phyloP scores from a whole-genome alignment of 2,888 invertebrate species.

The Lamellibrachia satsuma region DNA sequence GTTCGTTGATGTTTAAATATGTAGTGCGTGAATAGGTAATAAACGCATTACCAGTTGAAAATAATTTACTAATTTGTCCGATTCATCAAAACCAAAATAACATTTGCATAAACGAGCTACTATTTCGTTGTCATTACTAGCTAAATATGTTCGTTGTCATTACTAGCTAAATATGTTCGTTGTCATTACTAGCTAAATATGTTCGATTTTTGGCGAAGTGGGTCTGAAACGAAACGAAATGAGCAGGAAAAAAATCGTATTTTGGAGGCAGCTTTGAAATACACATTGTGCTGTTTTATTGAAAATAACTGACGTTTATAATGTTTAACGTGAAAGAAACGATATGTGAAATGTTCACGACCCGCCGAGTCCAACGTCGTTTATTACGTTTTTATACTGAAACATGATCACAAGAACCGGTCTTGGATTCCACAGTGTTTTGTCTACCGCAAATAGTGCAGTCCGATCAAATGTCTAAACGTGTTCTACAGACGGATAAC shows the following conservation, averaged over 20 bases:
- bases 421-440: not conserved
- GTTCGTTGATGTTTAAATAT: no score
- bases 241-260: no score
- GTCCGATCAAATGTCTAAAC: not conserved
- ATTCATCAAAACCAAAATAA: no score
- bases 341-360: not conserved
- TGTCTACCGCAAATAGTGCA: constrained; percentile 1
- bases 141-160: no score
- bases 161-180: no score
- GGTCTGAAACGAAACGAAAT: no score
- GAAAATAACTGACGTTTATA: not conserved
- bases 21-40: no score
- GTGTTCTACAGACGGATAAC: not conserved
- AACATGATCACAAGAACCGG: not conserved
- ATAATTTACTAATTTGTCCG: no score
- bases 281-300: not conserved
- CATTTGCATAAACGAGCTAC: no score
- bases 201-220: not conserved
- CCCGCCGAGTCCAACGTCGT: not conserved
- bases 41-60: no score
- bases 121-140: no score
- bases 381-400: not conserved
- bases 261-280: not conserved
- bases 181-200: no score
- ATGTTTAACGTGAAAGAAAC: not conserved